Conservation (phyloP, 2,797 vertebrate genomes). For the Benthosema pterotum region DNA sequence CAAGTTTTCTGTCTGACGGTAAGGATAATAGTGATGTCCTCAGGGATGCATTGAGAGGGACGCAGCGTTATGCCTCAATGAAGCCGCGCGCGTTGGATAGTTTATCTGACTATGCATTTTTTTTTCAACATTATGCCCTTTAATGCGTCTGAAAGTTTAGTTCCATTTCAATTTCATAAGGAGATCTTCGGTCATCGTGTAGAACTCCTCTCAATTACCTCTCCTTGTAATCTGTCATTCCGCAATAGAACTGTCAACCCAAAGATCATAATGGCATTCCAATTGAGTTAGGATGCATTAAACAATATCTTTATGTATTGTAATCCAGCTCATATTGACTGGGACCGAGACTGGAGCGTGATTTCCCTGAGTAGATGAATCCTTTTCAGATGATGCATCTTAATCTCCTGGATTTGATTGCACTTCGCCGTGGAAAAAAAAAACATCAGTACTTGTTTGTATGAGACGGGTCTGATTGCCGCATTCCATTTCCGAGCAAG, state of each 20-base stretch:
- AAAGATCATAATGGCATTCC: slow-evolving; percentile 69
- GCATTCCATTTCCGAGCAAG: slow-evolving; percentile 19
- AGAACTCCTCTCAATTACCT: slow-evolving; percentile 43
- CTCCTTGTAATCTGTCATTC: slow-evolving; percentile 56
- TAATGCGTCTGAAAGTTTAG: slow-evolving; percentile 36
- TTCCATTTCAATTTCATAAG: slow-evolving; percentile 22
- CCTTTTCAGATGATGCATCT: slow-evolving; percentile 11
- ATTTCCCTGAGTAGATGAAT: slow-evolving; percentile 21
- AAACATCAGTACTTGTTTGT: slow-evolving; percentile 7
- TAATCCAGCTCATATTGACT: slow-evolving; percentile 56
- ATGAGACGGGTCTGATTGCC: neutral
- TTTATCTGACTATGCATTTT: slow-evolving; percentile 23
- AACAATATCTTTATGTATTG: slow-evolving; percentile 62
- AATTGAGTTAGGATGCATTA: slow-evolving; percentile 77
- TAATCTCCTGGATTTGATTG: slow-evolving; percentile 32
- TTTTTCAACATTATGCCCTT: slow-evolving; percentile 17
- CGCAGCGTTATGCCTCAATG: slow-evolving; percentile 4
- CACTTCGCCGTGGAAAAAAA: slow-evolving; percentile 23
- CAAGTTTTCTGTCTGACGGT: neutral
- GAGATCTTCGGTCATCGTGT: slow-evolving; percentile 9
- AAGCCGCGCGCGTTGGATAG: neutral
- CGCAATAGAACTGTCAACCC: slow-evolving; percentile 60
- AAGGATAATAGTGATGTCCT: slow-evolving; percentile 7
- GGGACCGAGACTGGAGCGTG: slow-evolving; percentile 4
- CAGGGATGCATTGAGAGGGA: slow-evolving; percentile 17